Base-by-base conservation (phyloP, 2,797 vertebrate genomes). In the Pipistrellus pipistrellus region DNA sequence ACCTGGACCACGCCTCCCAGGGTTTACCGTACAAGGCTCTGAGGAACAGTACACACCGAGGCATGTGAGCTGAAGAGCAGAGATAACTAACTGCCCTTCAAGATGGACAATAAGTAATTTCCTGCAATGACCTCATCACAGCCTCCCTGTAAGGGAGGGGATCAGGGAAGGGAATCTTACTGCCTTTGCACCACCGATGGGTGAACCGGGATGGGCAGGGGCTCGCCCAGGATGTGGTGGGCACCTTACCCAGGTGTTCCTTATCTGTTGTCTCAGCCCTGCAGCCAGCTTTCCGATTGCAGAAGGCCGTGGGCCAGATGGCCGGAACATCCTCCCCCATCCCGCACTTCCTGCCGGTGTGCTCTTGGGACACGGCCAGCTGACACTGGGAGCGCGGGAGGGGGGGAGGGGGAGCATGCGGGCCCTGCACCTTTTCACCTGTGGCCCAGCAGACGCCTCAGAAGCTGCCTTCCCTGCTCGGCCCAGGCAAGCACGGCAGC, bases 21-120 rank as follows among this genome's bases (percentile, higher is more conserved):
- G 84, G 4, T 51, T 93, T 93, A 95, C 95, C 95, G 55, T 91
- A 85, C 53, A 48, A 76, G 80, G 96, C 64, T 71, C 59, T 18
- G 32, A 77, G 82, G 73, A 76, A 64, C n/a, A 1, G 44, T 62
- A 21, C 2, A 0, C 57, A 57, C 18, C 15, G 27, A 86, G 53
- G 64, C 51, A 75, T 20, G 3, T 6, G 25, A 68, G 72, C 89
- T 76, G 20, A 88, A 30, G 17, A 27, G 14, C 51, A 84, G 83
- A 93, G 82, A 87, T 69, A 95, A 69, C 25, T 69, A 95, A 73
- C 25, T 38, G 8, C 32, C 32, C 21, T 44, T 21, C 14, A 25
- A 62, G 51, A 59, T 1, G 4, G 32, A 48, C 7, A 41, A 2
- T 71, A 88, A 85, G 68, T 8, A 12, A 77, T 91, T 84, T 76